phyloP scores from a whole-genome alignment of 2,797 vertebrate species.

The Mastacembelus armatus region DNA sequence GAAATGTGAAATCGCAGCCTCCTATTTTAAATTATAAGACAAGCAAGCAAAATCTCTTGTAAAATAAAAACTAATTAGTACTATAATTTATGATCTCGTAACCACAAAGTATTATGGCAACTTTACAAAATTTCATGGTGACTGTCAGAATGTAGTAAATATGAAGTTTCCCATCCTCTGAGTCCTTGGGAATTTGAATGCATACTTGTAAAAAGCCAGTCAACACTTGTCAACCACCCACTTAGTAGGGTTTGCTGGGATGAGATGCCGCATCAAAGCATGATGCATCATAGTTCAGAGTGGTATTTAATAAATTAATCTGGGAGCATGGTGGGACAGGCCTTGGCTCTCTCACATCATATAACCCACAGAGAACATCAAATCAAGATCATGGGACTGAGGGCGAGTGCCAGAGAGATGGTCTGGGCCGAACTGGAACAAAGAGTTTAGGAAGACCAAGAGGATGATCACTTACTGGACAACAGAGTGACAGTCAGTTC shows the following conservation, averaged over 20 bases:
- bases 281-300: background rate
- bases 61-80: slow-evolving; percentile 5
- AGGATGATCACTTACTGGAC: background rate
- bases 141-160: slow-evolving; percentile 14
- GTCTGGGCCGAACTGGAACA: background rate
- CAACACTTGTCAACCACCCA: background rate
- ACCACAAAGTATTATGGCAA: slow-evolving; percentile 23
- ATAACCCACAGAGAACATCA: slow-evolving; percentile 47
- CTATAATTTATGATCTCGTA: slow-evolving; percentile 22
- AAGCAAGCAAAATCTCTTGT: slow-evolving; percentile 5
- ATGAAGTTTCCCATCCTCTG: background rate
- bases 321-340: background rate
- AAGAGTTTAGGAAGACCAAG: background rate
- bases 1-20: background rate
- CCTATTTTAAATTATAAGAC: slow-evolving; percentile 4
- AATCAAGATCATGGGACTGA: slow-evolving; percentile 57
- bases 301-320: slow-evolving; percentile 16
- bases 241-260: background rate
- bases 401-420: slow-evolving; percentile 1
- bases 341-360: slow-evolving; percentile 10
- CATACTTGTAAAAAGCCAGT: background rate
- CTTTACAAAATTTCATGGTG: slow-evolving; percentile 8
- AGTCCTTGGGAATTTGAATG: background rate
- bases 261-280: slow-evolving; percentile 19
- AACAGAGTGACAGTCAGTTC: background rate